phyloP scores from a whole-genome alignment of 2,888 invertebrate species.

The Osmoderma eremita region DNA sequence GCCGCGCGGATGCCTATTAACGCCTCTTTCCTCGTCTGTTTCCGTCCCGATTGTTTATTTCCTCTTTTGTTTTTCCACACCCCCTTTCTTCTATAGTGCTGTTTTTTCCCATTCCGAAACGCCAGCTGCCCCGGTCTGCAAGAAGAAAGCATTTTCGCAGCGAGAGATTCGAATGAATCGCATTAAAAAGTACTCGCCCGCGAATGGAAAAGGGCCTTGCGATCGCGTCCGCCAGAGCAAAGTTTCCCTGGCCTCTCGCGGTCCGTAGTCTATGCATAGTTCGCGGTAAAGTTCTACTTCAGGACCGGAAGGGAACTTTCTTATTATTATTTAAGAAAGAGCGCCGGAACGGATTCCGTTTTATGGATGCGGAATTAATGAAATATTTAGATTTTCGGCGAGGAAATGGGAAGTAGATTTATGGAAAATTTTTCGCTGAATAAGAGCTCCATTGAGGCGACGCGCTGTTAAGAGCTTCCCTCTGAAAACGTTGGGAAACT shows the following conservation, averaged over 20 bases:
- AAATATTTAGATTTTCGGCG: slow-evolving; percentile 19
- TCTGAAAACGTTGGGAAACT: no score
- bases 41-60: no score
- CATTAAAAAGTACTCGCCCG: slow-evolving; percentile 1
- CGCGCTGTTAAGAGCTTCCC: no score
- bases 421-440: no score
- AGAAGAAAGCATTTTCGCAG: not conserved
- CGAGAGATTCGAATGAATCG: slow-evolving; percentile 26
- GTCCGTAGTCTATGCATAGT: no score
- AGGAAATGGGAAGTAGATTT: no score
- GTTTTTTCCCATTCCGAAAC: slow-evolving; percentile 2
- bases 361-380: slow-evolving; percentile 23
- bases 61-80: no score
- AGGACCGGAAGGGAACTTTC: slow-evolving; percentile 14
- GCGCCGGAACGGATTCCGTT: not conserved
- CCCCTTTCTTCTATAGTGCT: not conserved
- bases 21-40: no score
- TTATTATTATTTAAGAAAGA: slow-evolving; percentile 28
- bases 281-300: slow-evolving; percentile 10
- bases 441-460: no score
- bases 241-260: not conserved
- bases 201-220: not conserved
- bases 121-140: no score
- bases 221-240: not conserved
- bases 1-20: no score